Base-by-base conservation (phyloP, 2,113 vertebrate genomes). In the Isichthys henryi region DNA sequence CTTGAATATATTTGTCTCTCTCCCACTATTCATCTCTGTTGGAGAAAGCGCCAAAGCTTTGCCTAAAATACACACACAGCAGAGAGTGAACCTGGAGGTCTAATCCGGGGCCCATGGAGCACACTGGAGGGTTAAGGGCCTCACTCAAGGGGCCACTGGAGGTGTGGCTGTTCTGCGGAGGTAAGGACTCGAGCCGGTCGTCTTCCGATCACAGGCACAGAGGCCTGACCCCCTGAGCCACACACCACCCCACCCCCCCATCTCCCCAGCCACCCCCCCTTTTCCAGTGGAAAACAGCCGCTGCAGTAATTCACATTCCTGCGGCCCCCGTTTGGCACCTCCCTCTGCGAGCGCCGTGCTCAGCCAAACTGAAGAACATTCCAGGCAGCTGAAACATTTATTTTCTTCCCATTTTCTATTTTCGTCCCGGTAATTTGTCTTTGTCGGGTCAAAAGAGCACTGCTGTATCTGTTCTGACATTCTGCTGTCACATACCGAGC, bases 281-380 rank as follows among this genome's bases (percentile, higher is more conserved):
- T 35, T 17, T 49, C 15, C 53, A 35, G 62, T 58, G 74, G 77
- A 84, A 89, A 85, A 89, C 88, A 58, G 88, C 21, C 49, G 80
- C 52, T 89, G 23, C 77, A 43, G 48, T 84, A 56, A 84, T 86
- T 49, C 39, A 70, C 89, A 89, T 89, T 89, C 89, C 53, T 89
- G 89, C 10, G 89, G 89, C 13, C 62, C 10, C 27, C 49, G 5
- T 56, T 53, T 66, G 83, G 89, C 89, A 66, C 83, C 85, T 70
- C 82, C 45, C 52, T 10, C 84, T 19, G 21, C 17, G 4, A 27
- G 21, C 8, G 27, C 48, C 10, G 87, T 5, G 43, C 56, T 11
- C 70, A 39, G 88, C 88, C 48, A 46, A 46, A 82, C 11, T 48
- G 31, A 31, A 53, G 88, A 80, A 82, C 88, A 89, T 89, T 89